These are phyloP conservation scores for Sebastes nivosus DNA, from an alignment of 2,797 vertebrate species.

Conservation along the genomic window DNA sequence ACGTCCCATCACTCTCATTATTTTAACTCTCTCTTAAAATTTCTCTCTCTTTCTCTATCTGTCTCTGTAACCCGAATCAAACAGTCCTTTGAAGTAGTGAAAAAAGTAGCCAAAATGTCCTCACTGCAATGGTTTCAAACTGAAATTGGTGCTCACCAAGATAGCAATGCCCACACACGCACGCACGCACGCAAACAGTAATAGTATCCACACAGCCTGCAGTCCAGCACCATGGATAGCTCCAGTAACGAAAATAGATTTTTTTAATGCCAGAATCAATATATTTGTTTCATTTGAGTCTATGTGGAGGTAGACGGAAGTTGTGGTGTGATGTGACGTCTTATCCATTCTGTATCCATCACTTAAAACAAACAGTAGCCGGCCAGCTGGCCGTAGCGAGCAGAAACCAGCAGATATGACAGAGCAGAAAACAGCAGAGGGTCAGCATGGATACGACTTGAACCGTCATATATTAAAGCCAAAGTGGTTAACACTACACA, in stretches of 20 bases:
- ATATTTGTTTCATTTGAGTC: too few relatives aligned
- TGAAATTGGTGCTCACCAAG: not conserved
- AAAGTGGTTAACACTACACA: too few relatives aligned
- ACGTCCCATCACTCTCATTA: not conserved
- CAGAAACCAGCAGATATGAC: too few relatives aligned
- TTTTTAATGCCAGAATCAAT: too few relatives aligned
- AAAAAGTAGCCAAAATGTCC: not conserved
- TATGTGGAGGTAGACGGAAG: too few relatives aligned
- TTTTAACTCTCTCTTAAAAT: not conserved
- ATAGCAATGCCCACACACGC: not conserved
- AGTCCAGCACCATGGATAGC: constrained; percentile 64
- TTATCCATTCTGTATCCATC: too few relatives aligned
- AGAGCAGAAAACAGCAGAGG: too few relatives aligned
- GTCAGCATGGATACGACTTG: too few relatives aligned
- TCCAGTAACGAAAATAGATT: not conserved
- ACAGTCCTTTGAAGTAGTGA: not conserved
- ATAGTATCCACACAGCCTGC: not conserved
- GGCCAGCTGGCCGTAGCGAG: too few relatives aligned
- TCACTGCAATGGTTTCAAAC: not conserved
- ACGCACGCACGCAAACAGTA: not conserved
- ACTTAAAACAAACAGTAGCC: too few relatives aligned
- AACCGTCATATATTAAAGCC: too few relatives aligned
- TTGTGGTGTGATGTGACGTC: too few relatives aligned
- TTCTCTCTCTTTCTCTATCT: not conserved
- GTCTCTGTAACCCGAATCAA: not conserved